Percentiles rank a stretch among this genome's conserved stretches.
phyloP scores from a whole-genome alignment of 1,140 invertebrate genomes.

The Littorina saxatilis region DNA sequence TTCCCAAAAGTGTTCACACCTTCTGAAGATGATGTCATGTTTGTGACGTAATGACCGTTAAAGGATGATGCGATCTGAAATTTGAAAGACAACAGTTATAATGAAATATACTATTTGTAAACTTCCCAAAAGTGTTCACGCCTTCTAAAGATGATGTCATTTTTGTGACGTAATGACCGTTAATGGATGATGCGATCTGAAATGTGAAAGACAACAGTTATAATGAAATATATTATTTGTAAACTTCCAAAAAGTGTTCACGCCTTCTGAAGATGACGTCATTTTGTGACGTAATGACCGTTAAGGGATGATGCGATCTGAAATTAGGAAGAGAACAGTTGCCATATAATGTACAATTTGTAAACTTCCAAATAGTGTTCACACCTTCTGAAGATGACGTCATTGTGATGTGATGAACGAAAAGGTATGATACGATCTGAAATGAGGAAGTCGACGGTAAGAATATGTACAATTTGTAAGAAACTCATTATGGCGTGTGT shows the following conservation, averaged over 20 bases:
- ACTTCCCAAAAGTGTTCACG: background rate
- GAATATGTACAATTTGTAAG: too few species aligned
- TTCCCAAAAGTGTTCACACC: background rate
- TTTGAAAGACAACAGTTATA: too few species aligned
- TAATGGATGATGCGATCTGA: background rate
- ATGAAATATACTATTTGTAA: too few species aligned
- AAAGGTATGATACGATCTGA: background rate
- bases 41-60: too few species aligned
- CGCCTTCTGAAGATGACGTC: too few species aligned
- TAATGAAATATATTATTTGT: background rate
- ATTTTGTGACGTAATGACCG: too few species aligned
- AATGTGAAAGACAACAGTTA: background rate
- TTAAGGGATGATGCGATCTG: background rate
- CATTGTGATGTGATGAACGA: background rate
- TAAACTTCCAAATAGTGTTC: background rate
- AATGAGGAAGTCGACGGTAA: background rate
- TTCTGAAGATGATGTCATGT: too few species aligned
- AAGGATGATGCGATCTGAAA: background rate
- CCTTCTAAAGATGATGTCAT: constrained; percentile 25
- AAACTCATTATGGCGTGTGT: too few species aligned
- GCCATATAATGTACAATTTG: too few species aligned
- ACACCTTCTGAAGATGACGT: constrained; percentile 23
- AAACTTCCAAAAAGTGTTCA: background rate
- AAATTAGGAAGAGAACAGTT: too few species aligned
- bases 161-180: background rate